Evolutionary conservation across 2,797 vertebrate species (phyloP).

Genomic region (Rhinatrema bivittatum): DNA sequence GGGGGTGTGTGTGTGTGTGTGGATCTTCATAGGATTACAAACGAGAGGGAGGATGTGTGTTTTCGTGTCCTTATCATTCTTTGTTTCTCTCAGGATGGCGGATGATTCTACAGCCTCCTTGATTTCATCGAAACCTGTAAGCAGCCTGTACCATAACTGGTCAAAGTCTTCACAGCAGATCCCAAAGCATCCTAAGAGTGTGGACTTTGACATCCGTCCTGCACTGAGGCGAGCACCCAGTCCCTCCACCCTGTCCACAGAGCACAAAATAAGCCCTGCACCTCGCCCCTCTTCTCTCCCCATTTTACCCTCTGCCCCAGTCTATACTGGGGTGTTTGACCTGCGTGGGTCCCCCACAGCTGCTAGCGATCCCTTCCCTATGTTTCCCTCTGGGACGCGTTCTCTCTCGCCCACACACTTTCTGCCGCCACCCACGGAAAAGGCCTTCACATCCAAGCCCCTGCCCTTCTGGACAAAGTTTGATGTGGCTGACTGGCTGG

Average conservation of each 20-base stretch:
- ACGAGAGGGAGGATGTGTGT: too few relatives aligned
- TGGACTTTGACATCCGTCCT: constrained; percentile 55
- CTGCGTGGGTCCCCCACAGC: constrained; percentile 72
- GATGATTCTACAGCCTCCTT: constrained; percentile 42
- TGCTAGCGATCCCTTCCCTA: constrained; percentile 66
- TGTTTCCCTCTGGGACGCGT: constrained; percentile 58
- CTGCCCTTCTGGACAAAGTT: constrained; percentile 93
- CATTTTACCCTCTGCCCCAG: constrained; percentile 53
- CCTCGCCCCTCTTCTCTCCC: constrained; percentile 77
- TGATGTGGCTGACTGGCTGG: constrained; percentile 90
- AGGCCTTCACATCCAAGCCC: constrained; percentile 88
- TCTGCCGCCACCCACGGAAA: constrained; percentile 70
- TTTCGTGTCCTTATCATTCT: neutral
- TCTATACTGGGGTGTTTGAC: constrained; percentile 80
- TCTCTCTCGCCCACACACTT: constrained; percentile 86
- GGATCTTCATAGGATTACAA: too few relatives aligned
- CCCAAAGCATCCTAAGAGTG: constrained; percentile 63
- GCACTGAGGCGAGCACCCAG: constrained; percentile 71
- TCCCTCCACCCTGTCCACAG: constrained; percentile 76
- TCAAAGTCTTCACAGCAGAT: constrained; percentile 66
- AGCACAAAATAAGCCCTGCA: constrained; percentile 70
- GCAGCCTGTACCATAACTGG: constrained; percentile 58
- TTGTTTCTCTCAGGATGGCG: constrained; percentile 39
- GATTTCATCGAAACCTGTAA: constrained; percentile 60
- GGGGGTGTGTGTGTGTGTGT: too few relatives aligned